Conservation (phyloP, 1,140 invertebrate genomes). For the Danaus plexippus region DNA sequence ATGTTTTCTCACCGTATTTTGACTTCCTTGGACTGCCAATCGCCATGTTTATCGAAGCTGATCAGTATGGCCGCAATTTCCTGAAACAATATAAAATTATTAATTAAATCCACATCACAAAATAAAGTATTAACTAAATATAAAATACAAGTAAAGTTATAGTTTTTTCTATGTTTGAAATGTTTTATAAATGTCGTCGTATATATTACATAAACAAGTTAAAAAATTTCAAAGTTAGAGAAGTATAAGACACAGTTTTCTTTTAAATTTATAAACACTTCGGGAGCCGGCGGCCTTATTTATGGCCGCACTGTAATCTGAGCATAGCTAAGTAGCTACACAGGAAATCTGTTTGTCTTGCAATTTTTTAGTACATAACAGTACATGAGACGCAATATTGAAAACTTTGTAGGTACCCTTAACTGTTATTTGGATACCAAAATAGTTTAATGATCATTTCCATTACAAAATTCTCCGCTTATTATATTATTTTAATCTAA, state of each 20-base stretch:
- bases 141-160: too few relatives aligned
- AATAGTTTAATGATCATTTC: too few relatives aligned
- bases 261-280: constrained; percentile 44
- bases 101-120: not conserved
- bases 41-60: constrained; percentile 94
- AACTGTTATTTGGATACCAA: too few relatives aligned
- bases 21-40: constrained; percentile 98
- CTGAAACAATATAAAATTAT: constrained; percentile 76
- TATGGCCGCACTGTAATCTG: constrained; percentile 36
- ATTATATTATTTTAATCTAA: too few relatives aligned
- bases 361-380: too few relatives aligned
- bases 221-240: constrained; percentile 13
- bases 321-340: constrained; percentile 41
- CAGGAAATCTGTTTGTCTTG: constrained; percentile 10
- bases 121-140: not conserved
- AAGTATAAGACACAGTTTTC: constrained; percentile 22
- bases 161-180: too few relatives aligned
- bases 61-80: constrained; percentile 98
- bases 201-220: not conserved
- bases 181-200: too few relatives aligned
- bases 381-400: too few relatives aligned
- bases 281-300: constrained; percentile 32
- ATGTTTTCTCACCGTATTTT: constrained; percentile 86
- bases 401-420: too few relatives aligned
- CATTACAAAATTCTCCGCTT: too few relatives aligned